Evolutionary conservation across 2,113 vertebrate genomes (phyloP).

Genomic region (Orycteropus afer): DNA sequence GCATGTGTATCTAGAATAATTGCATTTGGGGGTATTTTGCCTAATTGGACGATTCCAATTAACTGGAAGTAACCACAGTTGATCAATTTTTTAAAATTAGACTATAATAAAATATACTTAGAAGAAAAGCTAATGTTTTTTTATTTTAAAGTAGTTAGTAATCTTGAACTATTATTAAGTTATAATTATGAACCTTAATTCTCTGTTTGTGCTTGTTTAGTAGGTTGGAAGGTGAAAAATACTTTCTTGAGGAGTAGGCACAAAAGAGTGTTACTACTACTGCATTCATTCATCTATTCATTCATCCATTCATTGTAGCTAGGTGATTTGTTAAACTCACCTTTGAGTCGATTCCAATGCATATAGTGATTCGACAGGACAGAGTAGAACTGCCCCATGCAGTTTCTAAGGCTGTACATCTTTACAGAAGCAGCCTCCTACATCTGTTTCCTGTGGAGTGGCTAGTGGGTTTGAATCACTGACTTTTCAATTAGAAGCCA

Average conservation of each 20-base stretch:
- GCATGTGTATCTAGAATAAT: not conserved
- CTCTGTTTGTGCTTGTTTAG: not conserved
- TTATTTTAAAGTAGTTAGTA: slow-evolving; percentile 27
- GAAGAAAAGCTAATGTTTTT: not conserved
- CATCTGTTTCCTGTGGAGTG: no score
- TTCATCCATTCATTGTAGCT: not conserved
- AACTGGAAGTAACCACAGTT: not conserved
- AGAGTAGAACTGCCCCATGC: no score
- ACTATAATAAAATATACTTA: slow-evolving; percentile 9
- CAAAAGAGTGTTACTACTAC: not conserved
- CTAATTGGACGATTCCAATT: not conserved
- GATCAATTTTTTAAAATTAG: slow-evolving; percentile 18
- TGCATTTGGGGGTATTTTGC: not conserved
- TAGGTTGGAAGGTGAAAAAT: not conserved
- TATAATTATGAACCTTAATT: not conserved
- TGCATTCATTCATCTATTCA: no score
- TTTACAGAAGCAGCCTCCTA: no score
- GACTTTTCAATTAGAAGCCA: no score
- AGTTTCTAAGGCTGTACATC: no score
- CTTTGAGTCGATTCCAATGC: no score
- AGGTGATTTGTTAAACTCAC: no score
- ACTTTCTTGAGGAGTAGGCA: not conserved
- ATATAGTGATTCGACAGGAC: no score
- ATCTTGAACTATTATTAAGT: slow-evolving; percentile 13
- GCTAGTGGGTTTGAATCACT: no score